Evolutionary conservation across 2,797 vertebrate genomes (phyloP), one percentile per base, ranked within the genome.

Genomic region (Lates japonicus): DNA sequence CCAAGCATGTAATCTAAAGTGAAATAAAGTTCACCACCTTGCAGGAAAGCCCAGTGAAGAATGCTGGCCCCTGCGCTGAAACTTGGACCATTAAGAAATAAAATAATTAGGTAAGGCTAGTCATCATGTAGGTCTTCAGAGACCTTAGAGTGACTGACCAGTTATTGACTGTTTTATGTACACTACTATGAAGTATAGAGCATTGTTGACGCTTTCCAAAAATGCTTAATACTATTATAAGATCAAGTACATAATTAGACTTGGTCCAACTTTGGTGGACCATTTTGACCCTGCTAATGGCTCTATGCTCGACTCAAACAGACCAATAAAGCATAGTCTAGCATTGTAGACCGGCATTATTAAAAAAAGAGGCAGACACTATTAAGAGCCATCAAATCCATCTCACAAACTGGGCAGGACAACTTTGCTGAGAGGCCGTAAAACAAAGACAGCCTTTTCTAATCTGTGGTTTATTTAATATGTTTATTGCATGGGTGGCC

Each of bases 221-320:
- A 92, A 91, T 85, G 81, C 81, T 80, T 91, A 81, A 87, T 87
- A 58, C 54, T 35, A 92, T 93, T 88, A 89, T 74, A 82, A 87
- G 80, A 60, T n/a, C 86, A 86, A 72, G 87, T 83, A 84, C 83
- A 87, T 93, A 94, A 96, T 95, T 92, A 93, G 89, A 93, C 86
- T 91, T 93, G 90, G 93, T 89, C 87, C 83, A 91, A 91, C 89
- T 89, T 96, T 95, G 94, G 95, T 93, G 88, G 90, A 87, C 90
- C 87, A 90, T 91, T 94, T 90, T 94, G 91, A 90, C 92, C 81
- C 83, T 87, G 90, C 88, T 94, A 95, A 95, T 92, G 85, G 88
- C 88, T 90, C 80, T 87, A 86, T 84, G 88, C 91, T 93, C 77
- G 85, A 94, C 93, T 93, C 86, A 92, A 94, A 95, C 91, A 94